These are phyloP conservation scores for Cephalopachus bancanus DNA, from an alignment of 2,797 vertebrate species.

Conservation along the genomic window DNA sequence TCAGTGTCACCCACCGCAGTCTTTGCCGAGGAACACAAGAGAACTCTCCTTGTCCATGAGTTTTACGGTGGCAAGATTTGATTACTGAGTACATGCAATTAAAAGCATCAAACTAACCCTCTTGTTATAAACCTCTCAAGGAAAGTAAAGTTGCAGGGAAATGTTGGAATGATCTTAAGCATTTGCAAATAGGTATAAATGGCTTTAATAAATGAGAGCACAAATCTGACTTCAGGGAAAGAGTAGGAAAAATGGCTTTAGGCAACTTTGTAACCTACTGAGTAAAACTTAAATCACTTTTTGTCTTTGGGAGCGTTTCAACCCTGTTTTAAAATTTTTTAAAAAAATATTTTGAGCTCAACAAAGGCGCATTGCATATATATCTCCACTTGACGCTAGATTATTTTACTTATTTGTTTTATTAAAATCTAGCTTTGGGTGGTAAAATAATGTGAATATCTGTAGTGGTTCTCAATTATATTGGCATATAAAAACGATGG, in stretches of 20 bases:
- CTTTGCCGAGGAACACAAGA: neutral
- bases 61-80: slow-evolving; percentile 37
- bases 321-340: neutral
- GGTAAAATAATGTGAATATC: neutral
- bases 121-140: neutral
- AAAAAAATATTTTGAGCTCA: slow-evolving; percentile 37
- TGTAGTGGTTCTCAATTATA: slow-evolving; percentile 40
- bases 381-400: neutral
- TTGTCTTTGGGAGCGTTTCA: slow-evolving; percentile 42
- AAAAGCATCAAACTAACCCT: neutral
- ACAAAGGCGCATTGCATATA: neutral
- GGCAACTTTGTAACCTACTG: neutral
- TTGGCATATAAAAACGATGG: slow-evolving; percentile 25
- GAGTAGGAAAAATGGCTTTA: neutral
- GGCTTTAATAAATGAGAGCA: neutral
- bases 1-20: neutral
- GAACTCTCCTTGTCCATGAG: neutral
- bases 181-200: neutral
- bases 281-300: neutral
- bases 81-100: neutral
- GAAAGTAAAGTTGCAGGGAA: slow-evolving; percentile 25
- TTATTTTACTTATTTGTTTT: slow-evolving; percentile 62
- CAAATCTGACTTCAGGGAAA: slow-evolving; percentile 31
- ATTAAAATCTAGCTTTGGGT: slow-evolving; percentile 19
- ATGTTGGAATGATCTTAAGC: slow-evolving; percentile 43